A percentile compares a stretch with the other conserved stretches of the same genome.
These are phyloP conservation scores for Stenodema calcarata DNA, from an alignment of 2,888 invertebrate species.

Conservation along the genomic window DNA sequence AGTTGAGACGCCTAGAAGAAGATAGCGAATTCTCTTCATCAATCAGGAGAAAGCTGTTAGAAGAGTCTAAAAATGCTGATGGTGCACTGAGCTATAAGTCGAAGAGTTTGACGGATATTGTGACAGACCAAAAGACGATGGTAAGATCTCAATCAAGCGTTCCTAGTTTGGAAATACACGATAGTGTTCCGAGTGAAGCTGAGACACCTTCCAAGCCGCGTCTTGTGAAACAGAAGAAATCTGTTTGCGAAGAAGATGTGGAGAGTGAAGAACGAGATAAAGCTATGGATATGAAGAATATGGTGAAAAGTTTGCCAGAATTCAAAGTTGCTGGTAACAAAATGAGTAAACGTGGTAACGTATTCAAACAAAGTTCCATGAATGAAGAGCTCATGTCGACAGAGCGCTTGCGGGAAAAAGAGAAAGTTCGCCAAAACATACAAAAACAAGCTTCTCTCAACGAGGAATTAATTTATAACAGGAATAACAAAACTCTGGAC, in stretches of 20 bases:
- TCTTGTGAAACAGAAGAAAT: conserved; percentile 86
- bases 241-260: conserved; percentile 71
- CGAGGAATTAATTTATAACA: conserved; percentile 79
- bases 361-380: conserved; percentile 83
- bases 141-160: conserved; percentile 79
- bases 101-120: conserved; percentile 81
- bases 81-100: conserved; percentile 72
- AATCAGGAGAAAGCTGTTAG: conserved; percentile 60
- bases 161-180: conserved; percentile 66
- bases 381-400: conserved; percentile 89
- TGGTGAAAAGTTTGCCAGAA: conserved; percentile 72
- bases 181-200: conserved; percentile 51
- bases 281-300: conserved; percentile 71
- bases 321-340: conserved; percentile 62
- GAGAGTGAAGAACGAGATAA: conserved; percentile 59
- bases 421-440: conserved; percentile 79
- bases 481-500: conserved; percentile 68
- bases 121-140: conserved; percentile 68
- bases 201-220: conserved; percentile 67
- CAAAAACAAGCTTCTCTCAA: conserved; percentile 89
- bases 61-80: conserved; percentile 64
- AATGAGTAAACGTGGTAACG: conserved; percentile 64
- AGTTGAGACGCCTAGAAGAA: conserved; percentile 80
- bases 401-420: conserved; percentile 83
- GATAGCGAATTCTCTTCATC: conserved; percentile 55